Evolutionary conservation across 30 jellyfish, hydroid and myxozoan species (phyloP).

Genomic region (Aurelia sp.): DNA sequence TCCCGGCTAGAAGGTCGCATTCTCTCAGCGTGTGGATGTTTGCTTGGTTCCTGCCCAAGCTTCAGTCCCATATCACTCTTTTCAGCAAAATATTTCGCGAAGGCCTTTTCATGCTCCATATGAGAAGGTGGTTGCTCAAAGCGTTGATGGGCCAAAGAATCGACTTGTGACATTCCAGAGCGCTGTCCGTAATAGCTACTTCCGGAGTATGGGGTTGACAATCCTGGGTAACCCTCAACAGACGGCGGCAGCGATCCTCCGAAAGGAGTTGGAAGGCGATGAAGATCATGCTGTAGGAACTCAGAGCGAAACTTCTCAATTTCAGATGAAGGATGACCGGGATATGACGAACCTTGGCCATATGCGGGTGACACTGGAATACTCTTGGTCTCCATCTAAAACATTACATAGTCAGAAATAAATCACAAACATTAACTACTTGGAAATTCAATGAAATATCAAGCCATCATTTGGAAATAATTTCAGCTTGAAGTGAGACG

Average conservation of each 20-base stretch:
- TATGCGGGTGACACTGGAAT: constrained; percentile 69
- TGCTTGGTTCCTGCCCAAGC: constrained; percentile 52
- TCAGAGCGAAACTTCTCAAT: constrained; percentile 68
- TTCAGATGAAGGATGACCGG: constrained; percentile 58
- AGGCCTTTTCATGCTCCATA: constrained; percentile 56
- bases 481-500: no score
- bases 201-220: constrained; percentile 49
- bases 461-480: no score
- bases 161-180: constrained; percentile 55
- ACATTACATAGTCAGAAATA: background rate
- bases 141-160: constrained; percentile 49
- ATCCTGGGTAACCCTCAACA: constrained; percentile 60
- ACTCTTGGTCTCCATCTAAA: constrained; percentile 66
- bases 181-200: constrained; percentile 68
- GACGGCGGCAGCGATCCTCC: constrained; percentile 50
- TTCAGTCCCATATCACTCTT: constrained; percentile 38
- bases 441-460: no score
- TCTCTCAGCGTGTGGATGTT: constrained; percentile 60
- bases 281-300: constrained; percentile 59
- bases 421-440: no score
- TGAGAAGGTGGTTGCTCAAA: constrained; percentile 53
- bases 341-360: constrained; percentile 53
- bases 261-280: constrained; percentile 43
- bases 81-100: constrained; percentile 44
- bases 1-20: constrained; percentile 67